phyloP scores from a whole-genome alignment of 2,888 invertebrate species.

The Erebia ligea region DNA sequence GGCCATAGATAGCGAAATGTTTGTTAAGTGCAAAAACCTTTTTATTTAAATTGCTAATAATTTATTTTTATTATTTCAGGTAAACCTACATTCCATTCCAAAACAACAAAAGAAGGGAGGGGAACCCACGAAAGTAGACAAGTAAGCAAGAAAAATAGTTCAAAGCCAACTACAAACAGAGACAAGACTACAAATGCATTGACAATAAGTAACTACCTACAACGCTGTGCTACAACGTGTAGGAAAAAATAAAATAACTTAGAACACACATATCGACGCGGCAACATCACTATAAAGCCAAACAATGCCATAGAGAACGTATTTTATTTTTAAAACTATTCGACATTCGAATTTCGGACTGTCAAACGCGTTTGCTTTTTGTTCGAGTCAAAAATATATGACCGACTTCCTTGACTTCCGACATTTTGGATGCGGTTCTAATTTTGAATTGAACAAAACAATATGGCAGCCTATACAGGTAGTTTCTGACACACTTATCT shows the following conservation, averaged over 20 bases:
- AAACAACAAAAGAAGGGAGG: constrained; percentile 8
- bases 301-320: constrained; percentile 35
- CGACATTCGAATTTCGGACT: constrained; percentile 40
- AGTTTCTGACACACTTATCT: not conserved
- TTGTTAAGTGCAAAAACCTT: too few relatives aligned
- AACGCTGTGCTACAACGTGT: too few relatives aligned
- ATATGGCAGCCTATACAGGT: constrained; percentile 31
- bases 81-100: not conserved
- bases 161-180: constrained; percentile 6
- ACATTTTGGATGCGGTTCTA: constrained; percentile 44
- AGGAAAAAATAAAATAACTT: constrained; percentile 16
- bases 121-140: not conserved
- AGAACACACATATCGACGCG: constrained; percentile 28
- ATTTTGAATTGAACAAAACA: constrained; percentile 45
- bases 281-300: constrained; percentile 32
- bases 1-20: too few relatives aligned
- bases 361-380: constrained; percentile 46
- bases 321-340: constrained; percentile 41
- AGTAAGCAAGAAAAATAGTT: not conserved
- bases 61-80: constrained; percentile 4
- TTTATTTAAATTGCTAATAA: not conserved
- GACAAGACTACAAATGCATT: too few relatives aligned
- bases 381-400: constrained; percentile 60
- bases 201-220: constrained; percentile 16
- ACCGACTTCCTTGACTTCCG: constrained; percentile 65